Base-by-base conservation (phyloP, 2,797 vertebrate genomes). In the Sebastes trivittatus region DNA sequence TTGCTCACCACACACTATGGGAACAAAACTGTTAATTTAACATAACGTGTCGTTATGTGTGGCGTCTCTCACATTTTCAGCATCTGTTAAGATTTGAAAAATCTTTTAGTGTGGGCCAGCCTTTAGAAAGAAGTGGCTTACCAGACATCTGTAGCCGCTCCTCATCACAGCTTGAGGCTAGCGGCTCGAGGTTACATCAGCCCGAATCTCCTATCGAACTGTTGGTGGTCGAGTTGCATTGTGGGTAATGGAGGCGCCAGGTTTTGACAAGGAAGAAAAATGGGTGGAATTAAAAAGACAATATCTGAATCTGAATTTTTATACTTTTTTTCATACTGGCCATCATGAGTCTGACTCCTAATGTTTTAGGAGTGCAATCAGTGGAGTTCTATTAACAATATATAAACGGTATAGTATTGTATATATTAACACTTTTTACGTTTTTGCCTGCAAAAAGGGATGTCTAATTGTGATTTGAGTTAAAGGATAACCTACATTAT, bases 201-300 rank as follows among this genome's bases (percentile, higher is more conserved):
- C 22, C 29, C 0, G 0, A 34, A 52, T 52, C 16, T n/a, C 2
- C 1, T 9, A 36, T 1, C 0, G 0, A 18, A 60, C 4, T 10
- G 27, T 29, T 4, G 0, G 29, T 18, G 29, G 13, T 22, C 11
- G 1, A 55, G 23, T 38, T 62, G 23, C 56, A 56, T 61, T 61
- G 30, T 60, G 38, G 55, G 11, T 20, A 20, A 52, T 52, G 27
- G 14, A 11, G 18, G 18, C 5, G 5, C 10, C 20, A 22, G 10
- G 46, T 56, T 60, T 42, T n/a, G 34, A 42, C 34, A 42, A 29
- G 18, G 22, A 13, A 29, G 25, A 61, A 18, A 52, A 30, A 67
- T 11, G 7, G 0, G 30, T 49, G 14, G 9, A 25, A 14, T 27
- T n/a, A 58, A 23, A 55, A 34, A 55, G 34, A 46, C 42, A 46